Base-by-base conservation (phyloP, 2,797 vertebrate species). In the Sparidentex hasta region DNA sequence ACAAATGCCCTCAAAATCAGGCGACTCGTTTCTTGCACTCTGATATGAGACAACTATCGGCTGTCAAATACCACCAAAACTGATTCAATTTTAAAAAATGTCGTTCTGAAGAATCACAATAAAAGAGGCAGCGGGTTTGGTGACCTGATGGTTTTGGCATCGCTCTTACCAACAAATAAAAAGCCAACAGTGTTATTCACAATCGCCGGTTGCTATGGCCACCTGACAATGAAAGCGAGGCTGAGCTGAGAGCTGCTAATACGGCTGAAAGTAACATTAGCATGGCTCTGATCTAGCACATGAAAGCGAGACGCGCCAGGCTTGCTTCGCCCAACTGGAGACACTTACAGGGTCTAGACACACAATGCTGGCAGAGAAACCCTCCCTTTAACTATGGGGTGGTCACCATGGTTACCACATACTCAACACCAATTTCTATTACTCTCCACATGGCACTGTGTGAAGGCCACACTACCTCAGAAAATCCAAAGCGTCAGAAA, bases 321-420 rank as follows among this genome's bases (percentile, higher is more conserved):
- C 82, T 84, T 65, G 70, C 78, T 90, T 89, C 86, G 67, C 80
- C 85, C 82, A 80, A 85, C 81, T 87, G 81, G 84, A 90, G 84
- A 86, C 43, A 66, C 92, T 92, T 79, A 74, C 79, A 76, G 43
- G 64, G 90, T 92, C 90, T 88, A 91, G 86, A 91, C 87, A 68
- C 85, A 90, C 86, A 91, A 89, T 78, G 84, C 82, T 90, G 88
- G 76, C 88, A 83, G 80, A 85, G 76, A 65, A 75, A 80, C 80
- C 81, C 69, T 83, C 65, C 76, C 67, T 89, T 90, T 84, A 82
- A 90, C 81, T 75, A 87, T 75, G 83, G 50, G 82, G 38, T 67
- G 74, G 92, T 94, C 81, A 65, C 93, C 90, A 93, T 93, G 93
- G 93, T 88, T 80, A 94, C 92, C 86, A 80, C 83, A 89, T 90